These are phyloP conservation scores for Theocolax elegans DNA, from an alignment of 1,140 invertebrate species.

Conservation along the genomic window DNA sequence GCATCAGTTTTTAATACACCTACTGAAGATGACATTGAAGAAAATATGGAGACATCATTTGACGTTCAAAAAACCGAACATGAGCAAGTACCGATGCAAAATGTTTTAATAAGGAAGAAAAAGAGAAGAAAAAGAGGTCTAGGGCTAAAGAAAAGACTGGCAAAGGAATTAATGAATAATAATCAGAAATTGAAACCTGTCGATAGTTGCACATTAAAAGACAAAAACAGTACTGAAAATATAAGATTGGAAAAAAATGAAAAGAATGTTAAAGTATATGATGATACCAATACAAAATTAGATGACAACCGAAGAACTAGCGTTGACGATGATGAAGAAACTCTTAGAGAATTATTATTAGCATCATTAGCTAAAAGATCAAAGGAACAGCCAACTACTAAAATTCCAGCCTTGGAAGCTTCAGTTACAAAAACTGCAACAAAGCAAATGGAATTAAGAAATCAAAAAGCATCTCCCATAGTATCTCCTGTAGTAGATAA, in stretches of 20 bases:
- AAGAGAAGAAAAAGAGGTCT: not conserved
- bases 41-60: not conserved
- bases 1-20: conserved; percentile 42
- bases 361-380: conserved; percentile 57
- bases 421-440: not conserved
- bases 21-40: conserved; percentile 31
- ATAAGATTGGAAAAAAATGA: not conserved
- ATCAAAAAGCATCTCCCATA: too few species aligned
- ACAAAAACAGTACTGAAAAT: not conserved
- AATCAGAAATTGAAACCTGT: not conserved
- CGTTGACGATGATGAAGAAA: conserved; percentile 63
- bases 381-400: not conserved
- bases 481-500: not conserved
- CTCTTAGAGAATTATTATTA: conserved; percentile 56
- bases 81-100: too few species aligned
- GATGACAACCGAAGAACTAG: conserved; percentile 47
- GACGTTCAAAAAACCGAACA: not conserved
- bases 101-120: too few species aligned
- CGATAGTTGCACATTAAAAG: not conserved
- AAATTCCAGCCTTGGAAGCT: not conserved
- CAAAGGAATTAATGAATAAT: not conserved
- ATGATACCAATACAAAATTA: not conserved
- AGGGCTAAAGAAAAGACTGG: not conserved
- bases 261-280: not conserved
- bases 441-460: not conserved